Conservation (phyloP, 2,113 vertebrate species). For the Tursiops truncatus region DNA sequence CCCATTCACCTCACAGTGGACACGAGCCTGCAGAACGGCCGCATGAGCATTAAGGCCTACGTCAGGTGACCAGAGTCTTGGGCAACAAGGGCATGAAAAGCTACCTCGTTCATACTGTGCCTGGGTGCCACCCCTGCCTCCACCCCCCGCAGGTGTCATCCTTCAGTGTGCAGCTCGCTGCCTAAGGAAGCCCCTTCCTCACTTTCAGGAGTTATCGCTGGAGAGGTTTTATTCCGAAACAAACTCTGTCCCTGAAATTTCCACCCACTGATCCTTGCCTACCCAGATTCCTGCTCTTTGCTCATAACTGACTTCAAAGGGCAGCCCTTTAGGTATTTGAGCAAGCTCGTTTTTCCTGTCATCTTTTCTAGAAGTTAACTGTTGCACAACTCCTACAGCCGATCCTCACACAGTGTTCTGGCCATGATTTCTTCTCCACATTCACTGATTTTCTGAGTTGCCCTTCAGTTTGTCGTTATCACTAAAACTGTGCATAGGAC, state of each 20-base stretch:
- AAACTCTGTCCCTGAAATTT: neutral
- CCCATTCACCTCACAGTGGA: slow-evolving; percentile 97
- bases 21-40: slow-evolving; percentile 94
- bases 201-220: neutral
- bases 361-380: neutral
- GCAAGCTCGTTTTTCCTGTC: neutral
- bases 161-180: neutral
- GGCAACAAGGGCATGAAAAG: neutral
- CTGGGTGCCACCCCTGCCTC: neutral
- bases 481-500: neutral
- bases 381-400: too few relatives aligned
- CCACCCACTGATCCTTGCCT: neutral
- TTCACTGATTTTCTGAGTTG: neutral
- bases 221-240: neutral
- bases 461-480: neutral
- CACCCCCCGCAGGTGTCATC: neutral
- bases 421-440: neutral
- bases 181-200: neutral
- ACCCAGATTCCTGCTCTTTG: neutral
- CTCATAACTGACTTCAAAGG: neutral
- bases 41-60: slow-evolving; percentile 98
- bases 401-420: neutral
- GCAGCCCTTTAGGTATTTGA: neutral
- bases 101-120: neutral
- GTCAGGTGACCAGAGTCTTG: slow-evolving; percentile 88